Base-by-base conservation (phyloP, 2,888 invertebrate species). In the Cheilosia variabilis region DNA sequence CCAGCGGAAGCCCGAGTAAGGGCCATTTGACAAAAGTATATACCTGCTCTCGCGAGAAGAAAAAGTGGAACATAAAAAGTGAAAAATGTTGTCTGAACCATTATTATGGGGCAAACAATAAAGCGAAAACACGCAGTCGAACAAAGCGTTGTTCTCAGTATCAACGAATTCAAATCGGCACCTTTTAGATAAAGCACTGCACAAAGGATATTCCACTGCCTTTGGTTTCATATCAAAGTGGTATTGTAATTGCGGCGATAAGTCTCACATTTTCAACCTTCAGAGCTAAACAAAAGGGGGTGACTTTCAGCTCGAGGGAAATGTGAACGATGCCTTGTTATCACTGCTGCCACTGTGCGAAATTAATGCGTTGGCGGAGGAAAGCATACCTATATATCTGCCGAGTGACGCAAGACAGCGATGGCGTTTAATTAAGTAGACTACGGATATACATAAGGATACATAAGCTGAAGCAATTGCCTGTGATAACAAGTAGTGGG, bases 141-240 rank as follows among this genome's bases (percentile, higher is more conserved):
- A 72, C 50, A 50, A 41, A 50, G 47, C 47, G 27, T 63, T 62
- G 55, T 68, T 47, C n/a, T 62, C 17, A 41, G 31, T 63, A 80
- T 80, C 80, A 68, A 41, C 43, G 62, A 80, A 80, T 75, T 73
- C 62, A 80, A 80, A 80, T 75, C 80, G 68, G 80, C 75, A 69
- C 80, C 80, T 69, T 80, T 66, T 72, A 47, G 47, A 80, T 53
- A 47, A 62, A 53, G 17, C 13, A 62, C 22, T 47, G 17, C 53
- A 60, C 31, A 66, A 73, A 34, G 45, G 47, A 53, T 34, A 60
- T 47, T 66, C 37, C 15, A 60, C 37, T 60, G 58, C 27, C 37
- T 37, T 24, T 53, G 45, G 62, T 53, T 73, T 73, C 66, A 73
- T 68, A 60, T 73, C 66, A 62, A 80, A 68, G 24, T 62, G 45